phyloP scores from a whole-genome alignment of 2,797 vertebrate species.

The Lutjanus campechanus region DNA sequence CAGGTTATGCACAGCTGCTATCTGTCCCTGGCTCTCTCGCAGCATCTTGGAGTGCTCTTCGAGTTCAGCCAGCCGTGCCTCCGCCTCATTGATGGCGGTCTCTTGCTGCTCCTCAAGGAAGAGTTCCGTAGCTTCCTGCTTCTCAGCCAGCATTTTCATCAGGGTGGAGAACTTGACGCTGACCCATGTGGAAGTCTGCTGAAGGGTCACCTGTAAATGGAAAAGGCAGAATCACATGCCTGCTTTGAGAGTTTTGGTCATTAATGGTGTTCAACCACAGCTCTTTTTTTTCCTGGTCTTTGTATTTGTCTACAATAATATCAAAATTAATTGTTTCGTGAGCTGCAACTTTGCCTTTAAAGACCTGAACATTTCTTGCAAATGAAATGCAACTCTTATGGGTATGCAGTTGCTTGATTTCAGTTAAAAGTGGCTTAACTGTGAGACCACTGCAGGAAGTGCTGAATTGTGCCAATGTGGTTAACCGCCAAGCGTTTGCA shows the following conservation, averaged over 20 bases:
- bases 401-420: too few species aligned
- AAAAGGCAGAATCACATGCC: background rate
- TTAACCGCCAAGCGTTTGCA: background rate
- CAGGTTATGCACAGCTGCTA: constrained; percentile 68
- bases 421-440: background rate
- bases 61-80: constrained; percentile 71
- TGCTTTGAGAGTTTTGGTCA: background rate
- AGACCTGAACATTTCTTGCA: background rate
- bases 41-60: constrained; percentile 71
- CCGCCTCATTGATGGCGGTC: constrained; percentile 66
- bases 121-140: constrained; percentile 77
- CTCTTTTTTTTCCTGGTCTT: background rate
- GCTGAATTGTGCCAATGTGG: background rate
- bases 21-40: constrained; percentile 74
- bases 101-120: constrained; percentile 79
- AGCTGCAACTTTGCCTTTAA: background rate
- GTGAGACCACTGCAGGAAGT: background rate
- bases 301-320: background rate
- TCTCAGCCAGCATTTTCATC: constrained; percentile 81
- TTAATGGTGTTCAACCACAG: background rate
- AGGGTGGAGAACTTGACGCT: constrained; percentile 81
- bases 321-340: background rate
- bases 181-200: constrained; percentile 85
- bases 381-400: background rate
- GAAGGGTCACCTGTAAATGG: constrained; percentile 78